Evolutionary conservation across 1,140 invertebrate species (phyloP), one percentile per base, ranked within the genome.

Genomic region (Mizuhopecten yessoensis): DNA sequence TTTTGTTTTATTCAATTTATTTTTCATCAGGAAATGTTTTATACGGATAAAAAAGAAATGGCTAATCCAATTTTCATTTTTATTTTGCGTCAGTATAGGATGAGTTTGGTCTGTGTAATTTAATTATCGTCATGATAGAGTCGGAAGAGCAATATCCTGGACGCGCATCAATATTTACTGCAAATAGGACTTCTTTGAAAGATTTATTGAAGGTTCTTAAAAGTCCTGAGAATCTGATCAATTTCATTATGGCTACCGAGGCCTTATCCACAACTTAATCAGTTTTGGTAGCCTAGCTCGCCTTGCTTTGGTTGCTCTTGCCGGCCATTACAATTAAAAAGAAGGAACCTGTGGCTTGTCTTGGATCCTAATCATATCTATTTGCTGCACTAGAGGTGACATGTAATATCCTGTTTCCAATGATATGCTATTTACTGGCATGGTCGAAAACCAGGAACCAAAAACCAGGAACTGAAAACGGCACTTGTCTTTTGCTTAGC

Each of bases 91-190:
- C 86, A 88, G 88, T 57, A n/a, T n/a, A 86, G 89, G 91, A 91
- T 91, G 91, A 89, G 91, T 91, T 91, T 91, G 88, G 86, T 87
- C 36, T 91, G 91, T 87, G 45, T 91, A 91, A 91, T 91, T 89
- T 91, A 91, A 91, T 91, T 91, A 91, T 88, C 88, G 45, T 91
- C 57, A 86, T 89, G 91, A 91, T 91, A 87, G 91, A 91, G 87
- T 91, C 91, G 91, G 91, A 89, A 91, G 89, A 88, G 86, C 91
- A 91, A 91, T 91, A 91, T 91, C 91, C 91, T 89, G 34, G 23
- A 15, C 33, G 5, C 33, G 86, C 91, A 91, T 91, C 91, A 91
- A 91, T 91, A 91, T 91, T 91, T 91, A 88, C 91, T 49, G 86
- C 88, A 86, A 34, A 45, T 86, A 91, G 45, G 91, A 91, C 91